phyloP scores from a whole-genome alignment of 1,140 invertebrate species.

The Drosophila mauritiana region DNA sequence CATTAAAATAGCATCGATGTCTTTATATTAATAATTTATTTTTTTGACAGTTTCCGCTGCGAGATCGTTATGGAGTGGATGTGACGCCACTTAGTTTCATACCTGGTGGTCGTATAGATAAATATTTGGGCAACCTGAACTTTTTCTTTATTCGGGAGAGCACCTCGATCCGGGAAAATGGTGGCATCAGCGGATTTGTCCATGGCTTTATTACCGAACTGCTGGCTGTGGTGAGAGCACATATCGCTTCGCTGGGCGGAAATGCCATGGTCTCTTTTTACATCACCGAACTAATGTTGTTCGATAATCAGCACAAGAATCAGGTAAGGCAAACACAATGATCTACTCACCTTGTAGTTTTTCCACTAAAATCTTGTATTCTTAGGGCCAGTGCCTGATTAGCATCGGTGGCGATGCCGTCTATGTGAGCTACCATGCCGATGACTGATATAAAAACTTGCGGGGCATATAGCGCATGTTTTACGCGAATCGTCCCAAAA shows the following conservation, averaged over 20 bases:
- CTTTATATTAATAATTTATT: not conserved
- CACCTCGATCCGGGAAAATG: slow-evolving; percentile 95
- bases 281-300: slow-evolving; percentile 94
- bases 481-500: slow-evolving; percentile 78
- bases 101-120: slow-evolving; percentile 91
- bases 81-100: slow-evolving; percentile 93
- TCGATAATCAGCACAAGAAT: slow-evolving; percentile 97
- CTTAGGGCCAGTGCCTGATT: slow-evolving; percentile 95
- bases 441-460: slow-evolving; percentile 80
- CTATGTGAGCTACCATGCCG: slow-evolving; percentile 86
- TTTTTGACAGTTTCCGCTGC: slow-evolving; percentile 86
- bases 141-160: slow-evolving; percentile 98
- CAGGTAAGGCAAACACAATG: slow-evolving; percentile 88
- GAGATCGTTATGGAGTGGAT: slow-evolving; percentile 91
- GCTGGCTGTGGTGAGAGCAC: slow-evolving; percentile 95
- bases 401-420: slow-evolving; percentile 98
- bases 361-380: slow-evolving; percentile 22
- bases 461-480: slow-evolving; percentile 79
- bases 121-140: slow-evolving; percentile 96
- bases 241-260: slow-evolving; percentile 96
- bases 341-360: not conserved
- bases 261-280: slow-evolving; percentile 98
- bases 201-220: slow-evolving; percentile 96
- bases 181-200: slow-evolving; percentile 96
- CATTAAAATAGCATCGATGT: not conserved